Evolutionary conservation across 2,888 invertebrate species (phyloP).

Genomic region (Agrotis ipsilon): DNA sequence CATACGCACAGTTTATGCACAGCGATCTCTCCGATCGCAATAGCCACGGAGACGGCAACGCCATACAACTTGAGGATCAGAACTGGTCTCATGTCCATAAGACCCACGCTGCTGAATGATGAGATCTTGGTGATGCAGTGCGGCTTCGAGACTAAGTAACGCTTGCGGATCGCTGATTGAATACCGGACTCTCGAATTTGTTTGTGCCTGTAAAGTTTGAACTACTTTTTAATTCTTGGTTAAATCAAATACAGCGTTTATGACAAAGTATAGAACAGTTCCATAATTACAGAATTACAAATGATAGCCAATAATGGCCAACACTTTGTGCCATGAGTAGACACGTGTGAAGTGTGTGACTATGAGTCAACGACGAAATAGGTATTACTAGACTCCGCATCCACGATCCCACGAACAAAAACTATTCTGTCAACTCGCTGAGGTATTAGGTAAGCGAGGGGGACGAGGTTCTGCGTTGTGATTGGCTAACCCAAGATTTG

Average conservation of each 20-base stretch:
- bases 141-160: constrained; percentile 75
- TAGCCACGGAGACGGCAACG: constrained; percentile 70
- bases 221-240: not conserved
- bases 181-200: constrained; percentile 91
- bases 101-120: constrained; percentile 86
- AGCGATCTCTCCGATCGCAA: constrained; percentile 69
- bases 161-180: constrained; percentile 76
- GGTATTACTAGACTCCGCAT: too few relatives aligned
- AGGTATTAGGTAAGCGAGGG: too few relatives aligned
- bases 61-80: constrained; percentile 85
- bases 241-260: not conserved
- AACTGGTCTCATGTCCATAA: constrained; percentile 85
- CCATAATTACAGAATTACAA: not conserved
- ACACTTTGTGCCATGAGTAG: too few relatives aligned
- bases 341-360: too few relatives aligned
- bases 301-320: not conserved
- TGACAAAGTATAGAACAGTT: not conserved
- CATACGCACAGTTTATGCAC: constrained; percentile 70
- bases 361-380: too few relatives aligned
- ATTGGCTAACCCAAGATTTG: too few relatives aligned
- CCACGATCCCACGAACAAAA: too few relatives aligned
- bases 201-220: constrained; percentile 79
- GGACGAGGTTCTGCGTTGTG: too few relatives aligned
- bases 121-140: constrained; percentile 74
- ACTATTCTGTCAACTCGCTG: too few relatives aligned